Conservation (phyloP, 64 coral and sea anemone species). For the Catalaphyllia jardinei region DNA sequence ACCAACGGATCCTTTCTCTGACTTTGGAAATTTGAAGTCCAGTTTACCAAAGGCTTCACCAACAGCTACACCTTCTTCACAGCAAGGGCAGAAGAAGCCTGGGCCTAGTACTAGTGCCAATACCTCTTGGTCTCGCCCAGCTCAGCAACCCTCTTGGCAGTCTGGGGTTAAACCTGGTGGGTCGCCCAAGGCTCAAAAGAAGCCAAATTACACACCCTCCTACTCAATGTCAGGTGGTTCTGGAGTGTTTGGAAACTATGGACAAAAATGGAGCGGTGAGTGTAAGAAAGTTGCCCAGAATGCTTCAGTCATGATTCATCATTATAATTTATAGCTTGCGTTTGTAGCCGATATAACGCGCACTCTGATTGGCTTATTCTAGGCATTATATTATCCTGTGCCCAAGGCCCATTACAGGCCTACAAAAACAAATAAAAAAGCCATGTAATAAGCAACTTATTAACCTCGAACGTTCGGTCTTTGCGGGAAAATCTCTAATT, state of each 20-base stretch:
- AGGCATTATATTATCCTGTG: no score
- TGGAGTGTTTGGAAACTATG: slow-evolving; percentile 88
- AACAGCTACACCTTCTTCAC: not conserved
- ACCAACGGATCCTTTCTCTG: slow-evolving; percentile 72
- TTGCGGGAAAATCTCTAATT: no score
- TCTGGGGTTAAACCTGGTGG: slow-evolving; percentile 35
- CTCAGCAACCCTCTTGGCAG: slow-evolving; percentile 64
- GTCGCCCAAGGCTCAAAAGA: slow-evolving; percentile 39
- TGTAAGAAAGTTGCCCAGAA: not conserved
- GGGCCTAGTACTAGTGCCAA: slow-evolving; percentile 20
- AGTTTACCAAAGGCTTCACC: slow-evolving; percentile 42
- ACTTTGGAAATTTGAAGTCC: slow-evolving; percentile 77
- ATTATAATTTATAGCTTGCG: no score
- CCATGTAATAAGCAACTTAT: no score
- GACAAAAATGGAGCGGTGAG: slow-evolving; percentile 57
- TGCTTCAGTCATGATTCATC: not conserved
- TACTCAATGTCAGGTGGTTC: slow-evolving; percentile 45
- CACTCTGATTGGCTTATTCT: no score
- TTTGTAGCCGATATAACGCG: no score
- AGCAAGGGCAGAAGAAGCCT: slow-evolving; percentile 29
- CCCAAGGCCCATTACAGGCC: no score
- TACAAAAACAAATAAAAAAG: no score
- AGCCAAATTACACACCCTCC: slow-evolving; percentile 71
- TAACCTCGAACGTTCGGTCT: no score
- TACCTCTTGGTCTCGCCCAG: slow-evolving; percentile 37